phyloP scores from a whole-genome alignment of 2,113 vertebrate genomes.

The Colinus virginianus region DNA sequence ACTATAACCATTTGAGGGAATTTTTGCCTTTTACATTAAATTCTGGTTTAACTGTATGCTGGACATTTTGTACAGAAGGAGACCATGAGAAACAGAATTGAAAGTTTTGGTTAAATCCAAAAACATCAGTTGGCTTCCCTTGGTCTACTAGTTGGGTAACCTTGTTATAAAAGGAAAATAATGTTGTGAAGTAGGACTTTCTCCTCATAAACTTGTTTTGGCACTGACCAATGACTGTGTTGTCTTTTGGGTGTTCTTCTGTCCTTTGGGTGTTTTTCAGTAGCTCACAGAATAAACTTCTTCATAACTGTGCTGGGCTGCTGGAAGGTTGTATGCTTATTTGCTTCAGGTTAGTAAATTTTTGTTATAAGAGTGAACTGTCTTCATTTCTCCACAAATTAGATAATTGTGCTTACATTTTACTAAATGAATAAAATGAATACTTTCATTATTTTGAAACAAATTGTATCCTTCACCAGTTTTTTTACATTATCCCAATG shows the following conservation, averaged over 20 bases:
- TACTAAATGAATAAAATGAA: background rate
- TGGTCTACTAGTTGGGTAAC: background rate
- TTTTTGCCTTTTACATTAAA: background rate
- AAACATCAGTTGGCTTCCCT: background rate
- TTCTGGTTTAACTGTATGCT: background rate
- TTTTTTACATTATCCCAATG: background rate
- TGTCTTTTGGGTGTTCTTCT: no score
- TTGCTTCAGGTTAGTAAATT: background rate
- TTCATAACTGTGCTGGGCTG: background rate
- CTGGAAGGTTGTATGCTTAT: accelerated
- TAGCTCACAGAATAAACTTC: background rate
- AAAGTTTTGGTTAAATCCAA: background rate
- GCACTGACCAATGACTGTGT: background rate
- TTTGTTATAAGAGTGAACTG: background rate
- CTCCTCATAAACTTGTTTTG: background rate
- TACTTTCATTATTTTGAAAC: background rate
- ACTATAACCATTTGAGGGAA: background rate
- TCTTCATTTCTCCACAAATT: background rate
- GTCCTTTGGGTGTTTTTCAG: background rate
- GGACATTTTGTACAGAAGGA: background rate
- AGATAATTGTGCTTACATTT: background rate
- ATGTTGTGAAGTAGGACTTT: background rate
- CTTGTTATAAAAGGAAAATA: background rate
- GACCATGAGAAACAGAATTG: background rate
- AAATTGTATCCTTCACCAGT: background rate